These are phyloP conservation scores for Diprion similis DNA, from an alignment of 1,140 invertebrate species.

Conservation along the genomic window DNA sequence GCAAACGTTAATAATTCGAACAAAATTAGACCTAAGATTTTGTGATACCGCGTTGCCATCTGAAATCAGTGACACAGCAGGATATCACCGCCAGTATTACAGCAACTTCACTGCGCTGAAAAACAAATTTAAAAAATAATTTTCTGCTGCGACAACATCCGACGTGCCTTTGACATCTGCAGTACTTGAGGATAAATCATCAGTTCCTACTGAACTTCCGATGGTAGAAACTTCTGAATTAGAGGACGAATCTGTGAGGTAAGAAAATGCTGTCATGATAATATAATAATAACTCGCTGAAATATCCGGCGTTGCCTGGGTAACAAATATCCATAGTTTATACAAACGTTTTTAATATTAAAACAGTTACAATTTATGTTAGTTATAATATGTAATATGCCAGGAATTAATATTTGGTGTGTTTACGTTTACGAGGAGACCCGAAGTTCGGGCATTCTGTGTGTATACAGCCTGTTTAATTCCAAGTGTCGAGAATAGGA, in stretches of 20 bases:
- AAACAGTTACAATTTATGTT: too few species aligned
- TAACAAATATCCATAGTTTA: too few species aligned
- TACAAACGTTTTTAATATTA: too few species aligned
- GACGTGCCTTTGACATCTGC: not conserved
- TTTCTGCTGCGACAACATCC: not conserved
- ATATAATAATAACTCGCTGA: not conserved
- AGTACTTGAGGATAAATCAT: not conserved
- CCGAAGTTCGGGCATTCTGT: too few species aligned
- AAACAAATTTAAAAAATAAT: not conserved
- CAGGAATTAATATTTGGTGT: too few species aligned
- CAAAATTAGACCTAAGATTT: not conserved
- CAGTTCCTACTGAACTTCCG: not conserved
- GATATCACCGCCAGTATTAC: not conserved
- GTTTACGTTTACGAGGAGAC: too few species aligned
- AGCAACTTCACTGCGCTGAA: not conserved
- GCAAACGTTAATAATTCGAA: not conserved
- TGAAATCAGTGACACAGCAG: not conserved
- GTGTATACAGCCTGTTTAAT: too few species aligned
- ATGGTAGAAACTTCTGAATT: not conserved
- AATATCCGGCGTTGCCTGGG: too few species aligned
- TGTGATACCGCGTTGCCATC: slow-evolving; percentile 2
- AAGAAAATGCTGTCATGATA: not conserved
- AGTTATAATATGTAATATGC: too few species aligned
- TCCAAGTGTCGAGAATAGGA: too few species aligned
- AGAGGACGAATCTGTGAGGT: not conserved